phyloP scores from a whole-genome alignment of 2,888 invertebrate genomes.

The Gnatocerus cornutus region DNA sequence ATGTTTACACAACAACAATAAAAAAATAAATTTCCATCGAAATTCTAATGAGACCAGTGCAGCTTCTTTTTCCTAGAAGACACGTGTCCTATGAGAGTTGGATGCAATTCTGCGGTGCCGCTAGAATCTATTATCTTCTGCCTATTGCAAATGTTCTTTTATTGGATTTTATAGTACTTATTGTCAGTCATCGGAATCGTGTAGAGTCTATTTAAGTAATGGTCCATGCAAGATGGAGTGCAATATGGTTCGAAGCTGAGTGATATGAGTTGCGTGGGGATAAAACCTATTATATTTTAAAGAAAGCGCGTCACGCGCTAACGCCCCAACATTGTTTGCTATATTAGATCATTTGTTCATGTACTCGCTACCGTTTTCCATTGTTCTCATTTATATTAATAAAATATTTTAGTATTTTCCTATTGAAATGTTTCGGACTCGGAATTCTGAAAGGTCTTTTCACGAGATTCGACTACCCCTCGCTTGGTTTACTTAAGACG shows the following conservation, averaged over 20 bases:
- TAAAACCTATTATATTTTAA: constrained; percentile 54
- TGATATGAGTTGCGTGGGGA: constrained; percentile 54
- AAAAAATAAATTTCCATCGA: background rate
- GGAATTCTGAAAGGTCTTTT: constrained; percentile 34
- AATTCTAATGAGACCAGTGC: no score
- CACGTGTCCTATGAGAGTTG: no score
- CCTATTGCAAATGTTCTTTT: constrained; percentile 2
- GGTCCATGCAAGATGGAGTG: constrained; percentile 56
- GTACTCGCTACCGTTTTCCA: constrained; percentile 52
- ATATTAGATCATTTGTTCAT: constrained; percentile 53
- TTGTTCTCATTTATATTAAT: constrained; percentile 52
- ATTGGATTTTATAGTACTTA: constrained; percentile 36
- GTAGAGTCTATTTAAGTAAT: constrained; percentile 52
- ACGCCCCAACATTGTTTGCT: constrained; percentile 54
- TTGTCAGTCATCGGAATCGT: constrained; percentile 47
- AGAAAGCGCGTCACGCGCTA: constrained; percentile 54
- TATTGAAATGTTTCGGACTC: constrained; percentile 41
- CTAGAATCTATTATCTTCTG: constrained; percentile 18
- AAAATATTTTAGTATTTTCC: constrained; percentile 50
- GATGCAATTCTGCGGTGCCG: no score
- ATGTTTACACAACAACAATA: constrained; percentile 21
- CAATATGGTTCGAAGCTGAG: constrained; percentile 50
- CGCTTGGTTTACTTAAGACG: constrained; percentile 21
- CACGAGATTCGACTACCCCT: constrained; percentile 32
- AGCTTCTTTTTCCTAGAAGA: no score